Percentiles rank a stretch among this genome's conserved stretches.
Evolutionary conservation across 2,797 vertebrate species (phyloP).

Genomic region (Propithecus deckenii): DNA sequence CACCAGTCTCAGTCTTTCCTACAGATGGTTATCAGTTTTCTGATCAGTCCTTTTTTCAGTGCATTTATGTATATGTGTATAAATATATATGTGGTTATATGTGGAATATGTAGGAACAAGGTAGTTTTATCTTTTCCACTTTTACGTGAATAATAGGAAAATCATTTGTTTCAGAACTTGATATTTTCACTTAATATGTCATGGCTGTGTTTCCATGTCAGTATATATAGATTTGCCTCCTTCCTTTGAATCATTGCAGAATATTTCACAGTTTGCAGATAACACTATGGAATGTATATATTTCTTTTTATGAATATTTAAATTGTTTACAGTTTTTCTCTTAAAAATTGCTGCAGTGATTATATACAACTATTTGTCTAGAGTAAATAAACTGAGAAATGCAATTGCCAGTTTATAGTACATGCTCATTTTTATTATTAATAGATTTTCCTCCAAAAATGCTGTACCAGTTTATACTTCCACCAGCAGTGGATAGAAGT

Average conservation of each 20-base stretch:
- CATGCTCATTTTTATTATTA: slow-evolving; percentile 18
- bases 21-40: neutral
- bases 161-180: neutral
- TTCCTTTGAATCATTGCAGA: slow-evolving; percentile 22
- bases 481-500: neutral
- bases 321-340: neutral
- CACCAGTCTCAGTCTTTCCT: neutral
- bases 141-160: neutral
- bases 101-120: neutral
- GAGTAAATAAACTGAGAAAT: neutral
- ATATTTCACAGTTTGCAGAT: neutral
- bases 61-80: neutral
- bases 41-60: neutral
- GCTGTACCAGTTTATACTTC: neutral
- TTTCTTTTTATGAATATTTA: neutral
- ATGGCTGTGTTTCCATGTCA: neutral
- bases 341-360: neutral
- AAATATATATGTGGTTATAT: neutral
- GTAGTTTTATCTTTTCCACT: neutral
- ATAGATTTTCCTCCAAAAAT: neutral
- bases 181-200: neutral
- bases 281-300: neutral
- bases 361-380: neutral
- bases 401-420: neutral
- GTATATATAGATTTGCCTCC: neutral